Evolutionary conservation across 2,888 invertebrate species (phyloP), one percentile per base, ranked within the genome.

Genomic region (Chromoteleia sp.): DNA sequence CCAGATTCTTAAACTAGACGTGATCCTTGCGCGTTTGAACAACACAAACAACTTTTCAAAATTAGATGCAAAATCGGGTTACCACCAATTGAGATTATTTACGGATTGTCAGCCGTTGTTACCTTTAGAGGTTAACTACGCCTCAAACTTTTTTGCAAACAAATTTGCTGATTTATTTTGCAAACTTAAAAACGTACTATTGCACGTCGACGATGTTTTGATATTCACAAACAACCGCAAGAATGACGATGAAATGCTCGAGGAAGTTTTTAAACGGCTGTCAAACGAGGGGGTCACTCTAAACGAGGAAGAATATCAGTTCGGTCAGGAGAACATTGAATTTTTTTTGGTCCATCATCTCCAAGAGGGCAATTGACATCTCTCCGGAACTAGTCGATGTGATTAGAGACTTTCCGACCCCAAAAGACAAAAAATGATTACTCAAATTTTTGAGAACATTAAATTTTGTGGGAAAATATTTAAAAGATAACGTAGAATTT

Each of bases 1-100:
- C 58, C 87, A 86, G 0, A 83, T 88, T 4, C 82, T 82, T 17
- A 85, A 88, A 41, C 79, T 88, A 5, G 84, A 87, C 36, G 83
- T 75, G 0, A 83, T 83, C 4, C 50, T 85, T 39, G 84, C 83
- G 0, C 58, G 70, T n/a, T 21, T 86, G 41, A 82, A 71, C 21
- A 79, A 83, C 7, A 78, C 85, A 29, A 63, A 48, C 12, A 3
- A n/a, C 4, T 63, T 63, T 30, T 82, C 81, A 30, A 30, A 68
- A 30, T n/a, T 87, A 8, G 84, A 87, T 65, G 85, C 84, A 0
- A 81, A 80, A 12, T 50, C 81, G 0, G 81, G 85, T 2, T 83
- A 76, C 50, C 59, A 83, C 41, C 84, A 84, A 77, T 65, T 79
- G 2, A 67, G 65, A 58, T 39, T 84, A 43, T 15, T 39, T 5